phyloP scores from a whole-genome alignment of 2,113 vertebrate genomes.

The Rostratula benghalensis region DNA sequence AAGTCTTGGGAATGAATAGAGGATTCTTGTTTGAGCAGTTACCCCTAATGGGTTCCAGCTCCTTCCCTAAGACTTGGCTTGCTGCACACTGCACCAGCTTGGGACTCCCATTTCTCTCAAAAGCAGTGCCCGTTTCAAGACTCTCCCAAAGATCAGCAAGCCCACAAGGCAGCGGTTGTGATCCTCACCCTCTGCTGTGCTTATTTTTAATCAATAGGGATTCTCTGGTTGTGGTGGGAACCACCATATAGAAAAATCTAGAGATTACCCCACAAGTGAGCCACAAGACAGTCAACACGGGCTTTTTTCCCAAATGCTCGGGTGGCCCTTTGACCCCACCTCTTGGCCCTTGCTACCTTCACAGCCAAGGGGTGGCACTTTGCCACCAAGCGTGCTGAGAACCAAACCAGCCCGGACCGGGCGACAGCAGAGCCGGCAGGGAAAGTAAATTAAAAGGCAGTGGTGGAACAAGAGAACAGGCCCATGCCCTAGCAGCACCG shows the following conservation, averaged over 20 bases:
- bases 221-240: neutral
- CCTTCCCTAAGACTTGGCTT: neutral
- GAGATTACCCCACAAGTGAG: neutral
- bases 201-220: neutral
- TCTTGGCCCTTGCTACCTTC: neutral
- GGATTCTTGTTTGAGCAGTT: neutral
- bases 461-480: neutral
- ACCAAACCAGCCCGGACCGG: neutral
- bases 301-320: neutral
- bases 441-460: neutral
- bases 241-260: neutral
- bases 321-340: neutral
- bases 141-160: neutral
- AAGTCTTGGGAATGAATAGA: neutral
- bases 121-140: fast-evolving
- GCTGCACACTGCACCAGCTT: neutral
- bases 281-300: neutral
- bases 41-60: neutral
- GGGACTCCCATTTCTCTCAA: neutral
- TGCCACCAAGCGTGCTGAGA: neutral
- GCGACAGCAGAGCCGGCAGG: neutral
- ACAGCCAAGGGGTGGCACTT: neutral
- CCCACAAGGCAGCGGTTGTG: neutral
- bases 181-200: neutral
- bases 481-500: neutral